Evolutionary conservation across 2,797 vertebrate species (phyloP).

Genomic region (Crotalus adamanteus): DNA sequence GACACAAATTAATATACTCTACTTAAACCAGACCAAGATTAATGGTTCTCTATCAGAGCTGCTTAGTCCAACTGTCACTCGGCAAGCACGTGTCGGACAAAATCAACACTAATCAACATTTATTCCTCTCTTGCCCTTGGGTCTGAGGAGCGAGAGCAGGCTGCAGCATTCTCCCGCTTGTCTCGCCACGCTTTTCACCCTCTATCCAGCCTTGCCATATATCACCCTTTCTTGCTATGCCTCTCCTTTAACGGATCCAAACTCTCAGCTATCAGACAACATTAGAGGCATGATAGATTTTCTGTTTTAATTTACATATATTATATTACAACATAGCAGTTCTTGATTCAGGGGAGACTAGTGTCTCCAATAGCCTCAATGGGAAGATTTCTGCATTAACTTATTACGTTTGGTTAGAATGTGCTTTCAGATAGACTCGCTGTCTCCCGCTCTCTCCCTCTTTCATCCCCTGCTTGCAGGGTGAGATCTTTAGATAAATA

Average conservation of each 20-base stretch:
- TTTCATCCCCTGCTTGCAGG: neutral
- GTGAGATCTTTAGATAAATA: neutral
- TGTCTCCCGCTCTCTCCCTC: neutral
- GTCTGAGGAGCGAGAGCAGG: slow-evolving; percentile 84
- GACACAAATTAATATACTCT: slow-evolving; percentile 99
- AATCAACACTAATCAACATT: slow-evolving; percentile 99
- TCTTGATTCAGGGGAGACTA: slow-evolving; percentile 73
- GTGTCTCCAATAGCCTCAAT: slow-evolving; percentile 63
- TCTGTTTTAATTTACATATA: slow-evolving; percentile 98
- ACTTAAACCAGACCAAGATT: slow-evolving; percentile 99
- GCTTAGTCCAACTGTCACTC: slow-evolving; percentile 98
- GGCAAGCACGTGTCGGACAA: slow-evolving; percentile 92
- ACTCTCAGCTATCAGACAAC: slow-evolving; percentile 83
- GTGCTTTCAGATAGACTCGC: slow-evolving; percentile 33
- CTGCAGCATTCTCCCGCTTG: slow-evolving; percentile 70
- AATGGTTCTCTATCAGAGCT: slow-evolving; percentile 96
- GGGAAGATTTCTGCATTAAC: slow-evolving; percentile 62
- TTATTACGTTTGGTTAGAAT: slow-evolving; percentile 51
- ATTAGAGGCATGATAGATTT: slow-evolving; percentile 96
- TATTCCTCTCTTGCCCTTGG: slow-evolving; percentile 98
- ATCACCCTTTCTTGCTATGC: slow-evolving; percentile 83
- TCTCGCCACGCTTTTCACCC: slow-evolving; percentile 94
- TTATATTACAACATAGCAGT: slow-evolving; percentile 81
- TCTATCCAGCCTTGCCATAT: slow-evolving; percentile 89
- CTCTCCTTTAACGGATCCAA: slow-evolving; percentile 76